These are phyloP conservation scores for Dicroscelio sp. DNA, from an alignment of 2,888 invertebrate genomes.

Conservation along the genomic window DNA sequence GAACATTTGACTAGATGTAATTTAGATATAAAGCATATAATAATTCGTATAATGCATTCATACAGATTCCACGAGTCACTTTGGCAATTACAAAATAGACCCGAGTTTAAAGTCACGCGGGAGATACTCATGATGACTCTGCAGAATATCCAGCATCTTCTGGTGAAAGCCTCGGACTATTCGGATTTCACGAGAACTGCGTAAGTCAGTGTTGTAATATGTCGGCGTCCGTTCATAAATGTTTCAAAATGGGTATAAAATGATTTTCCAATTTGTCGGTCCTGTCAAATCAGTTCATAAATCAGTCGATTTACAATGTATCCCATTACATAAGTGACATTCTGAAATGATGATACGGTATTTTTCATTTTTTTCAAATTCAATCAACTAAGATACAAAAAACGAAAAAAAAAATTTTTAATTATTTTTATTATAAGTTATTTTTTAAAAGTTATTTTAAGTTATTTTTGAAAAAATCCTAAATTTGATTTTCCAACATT, in stretches of 20 bases:
- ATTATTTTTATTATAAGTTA: too few relatives aligned
- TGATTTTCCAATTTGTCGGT: too few relatives aligned
- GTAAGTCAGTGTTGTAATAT: constrained; percentile 91
- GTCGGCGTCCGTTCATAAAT: background rate
- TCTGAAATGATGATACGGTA: too few relatives aligned
- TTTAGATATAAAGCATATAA: background rate
- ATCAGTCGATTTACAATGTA: background rate
- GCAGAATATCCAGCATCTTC: constrained; percentile 96
- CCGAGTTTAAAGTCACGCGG: constrained; percentile 93
- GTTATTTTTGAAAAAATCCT: too few relatives aligned
- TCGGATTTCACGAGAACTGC: constrained; percentile 93
- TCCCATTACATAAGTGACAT: too few relatives aligned
- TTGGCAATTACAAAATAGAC: constrained; percentile 94
- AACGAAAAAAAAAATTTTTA: too few relatives aligned
- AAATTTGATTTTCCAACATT: too few relatives aligned
- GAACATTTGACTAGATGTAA: too few relatives aligned
- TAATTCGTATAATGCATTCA: background rate
- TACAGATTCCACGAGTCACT: constrained; percentile 94
- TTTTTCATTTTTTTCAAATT: too few relatives aligned
- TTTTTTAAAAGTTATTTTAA: too few relatives aligned
- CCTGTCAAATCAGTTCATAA: too few relatives aligned
- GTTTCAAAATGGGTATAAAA: constrained; percentile 6
- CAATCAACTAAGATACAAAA: too few relatives aligned
- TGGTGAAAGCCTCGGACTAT: constrained; percentile 95
- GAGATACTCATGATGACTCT: constrained; percentile 97